Base-by-base conservation (phyloP, 2,113 vertebrate species). In the Prionailurus bengalensis region DNA sequence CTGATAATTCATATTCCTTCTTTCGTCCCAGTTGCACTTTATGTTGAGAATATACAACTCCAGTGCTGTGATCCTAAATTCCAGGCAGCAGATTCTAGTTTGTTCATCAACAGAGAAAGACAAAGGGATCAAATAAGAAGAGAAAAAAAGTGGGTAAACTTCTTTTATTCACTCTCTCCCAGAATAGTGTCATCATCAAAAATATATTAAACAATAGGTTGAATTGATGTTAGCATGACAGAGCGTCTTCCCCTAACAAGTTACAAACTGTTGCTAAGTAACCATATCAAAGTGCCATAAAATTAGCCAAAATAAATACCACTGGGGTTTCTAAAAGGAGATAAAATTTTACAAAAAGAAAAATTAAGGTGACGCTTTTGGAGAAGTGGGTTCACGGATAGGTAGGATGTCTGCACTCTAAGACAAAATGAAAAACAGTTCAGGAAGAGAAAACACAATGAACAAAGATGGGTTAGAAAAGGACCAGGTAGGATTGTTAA, bases 401-500 rank as follows among this genome's bases (percentile, higher is more conserved):
- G 5, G 10, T 33, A 83, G 25, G 19, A 1, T 68, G 10, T 39
- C 66, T 94, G 21, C 9, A 31, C 12, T 51, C 21, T n/a, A 55
- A 65, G 33, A 86, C 74, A 27, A 89, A 83, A 21, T 29, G 14
- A 13, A 55, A 94, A 71, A 36, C 12, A 76, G n/a, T 66, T 55
- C 4, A 76, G 58, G 21, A 65, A 83, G 11, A 96, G 42, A 84
- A 86, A 78, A 66, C 12, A 74, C 5, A 80, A 95, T 71, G 51
- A 48, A 36, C 19, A 51, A 45, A 55, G 36, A 74, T 7, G 42
- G 8, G n/a, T 73, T 33, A 48, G 70, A 83, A 89, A 79, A 48
- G 5, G 39, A 2, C 7, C 0, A 3, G 5, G 13, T 8, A 23
- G 5, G 51, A 15, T n/a, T 42, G 23, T 74, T 48, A 58, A n/a